These are phyloP conservation scores for Dendroctonus ponderosae DNA, from an alignment of 1,140 invertebrate species.

Conservation along the genomic window DNA sequence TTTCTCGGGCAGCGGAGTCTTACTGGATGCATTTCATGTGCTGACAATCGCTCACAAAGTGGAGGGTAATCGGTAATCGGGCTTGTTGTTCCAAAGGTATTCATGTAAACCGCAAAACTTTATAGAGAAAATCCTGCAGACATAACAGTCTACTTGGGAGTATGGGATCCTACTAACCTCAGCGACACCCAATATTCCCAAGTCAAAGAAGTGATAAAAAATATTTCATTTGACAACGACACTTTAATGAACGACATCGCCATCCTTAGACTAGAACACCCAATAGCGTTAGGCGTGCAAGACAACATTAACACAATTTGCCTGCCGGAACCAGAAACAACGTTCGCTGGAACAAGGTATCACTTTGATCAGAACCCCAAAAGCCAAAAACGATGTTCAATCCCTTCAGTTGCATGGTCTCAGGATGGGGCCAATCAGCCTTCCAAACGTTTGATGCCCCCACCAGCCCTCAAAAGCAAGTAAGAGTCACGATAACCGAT, in stretches of 20 bases:
- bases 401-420: conserved; percentile 39
- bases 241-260: conserved; percentile 65
- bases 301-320: conserved; percentile 62
- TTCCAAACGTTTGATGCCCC: conserved; percentile 38
- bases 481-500: conserved; percentile 35
- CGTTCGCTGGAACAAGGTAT: conserved; percentile 41
- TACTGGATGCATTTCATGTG: conserved; percentile 44
- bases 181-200: conserved; percentile 31
- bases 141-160: conserved; percentile 39
- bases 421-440: conserved; percentile 44
- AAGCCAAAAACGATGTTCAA: not conserved
- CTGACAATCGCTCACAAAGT: conserved; percentile 49
- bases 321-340: conserved; percentile 49
- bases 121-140: conserved; percentile 32
- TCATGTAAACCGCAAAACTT: not conserved
- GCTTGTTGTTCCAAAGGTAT: not conserved
- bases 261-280: conserved; percentile 57
- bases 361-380: not conserved
- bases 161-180: conserved; percentile 34
- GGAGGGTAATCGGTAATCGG: conserved; percentile 1
- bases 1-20: conserved; percentile 45
- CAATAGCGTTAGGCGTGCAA: conserved; percentile 50
- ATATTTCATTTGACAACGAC: conserved; percentile 56
- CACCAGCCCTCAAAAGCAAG: conserved; percentile 43
- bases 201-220: conserved; percentile 43